These are phyloP conservation scores for Campoplex capitator DNA, from an alignment of 2,888 invertebrate species.

Conservation along the genomic window DNA sequence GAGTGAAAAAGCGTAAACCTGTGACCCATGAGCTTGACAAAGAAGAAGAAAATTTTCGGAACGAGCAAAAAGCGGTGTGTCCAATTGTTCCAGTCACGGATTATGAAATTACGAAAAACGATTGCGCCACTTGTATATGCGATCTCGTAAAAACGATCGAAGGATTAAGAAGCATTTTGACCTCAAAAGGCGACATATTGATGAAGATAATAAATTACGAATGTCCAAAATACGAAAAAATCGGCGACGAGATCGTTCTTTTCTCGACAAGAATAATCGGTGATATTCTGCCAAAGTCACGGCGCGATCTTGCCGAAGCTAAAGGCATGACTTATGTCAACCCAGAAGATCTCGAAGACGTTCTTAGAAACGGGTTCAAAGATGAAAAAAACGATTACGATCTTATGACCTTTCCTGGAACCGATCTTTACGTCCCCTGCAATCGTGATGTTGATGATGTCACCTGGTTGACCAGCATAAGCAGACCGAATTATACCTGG, in stretches of 20 bases:
- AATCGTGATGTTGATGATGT: constrained; percentile 75
- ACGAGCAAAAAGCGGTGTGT: constrained; percentile 53
- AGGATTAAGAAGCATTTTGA: constrained; percentile 69
- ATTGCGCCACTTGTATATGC: constrained; percentile 76
- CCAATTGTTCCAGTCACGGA: constrained; percentile 20
- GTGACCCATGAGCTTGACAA: neutral
- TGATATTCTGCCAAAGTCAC: constrained; percentile 69
- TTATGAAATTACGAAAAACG: constrained; percentile 7
- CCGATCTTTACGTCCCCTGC: constrained; percentile 77
- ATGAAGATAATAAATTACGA: constrained; percentile 72
- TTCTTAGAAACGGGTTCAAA: constrained; percentile 66
- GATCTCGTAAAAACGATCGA: constrained; percentile 71
- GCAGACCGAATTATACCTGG: constrained; percentile 77
- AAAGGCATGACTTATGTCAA: constrained; percentile 76
- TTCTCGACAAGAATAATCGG: constrained; percentile 66
- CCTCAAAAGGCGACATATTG: constrained; percentile 69
- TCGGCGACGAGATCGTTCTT: constrained; percentile 75
- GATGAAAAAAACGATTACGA: constrained; percentile 65
- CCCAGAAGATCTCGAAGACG: constrained; percentile 73
- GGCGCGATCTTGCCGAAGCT: constrained; percentile 73
- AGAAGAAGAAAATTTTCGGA: constrained; percentile 47
- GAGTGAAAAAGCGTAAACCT: neutral
- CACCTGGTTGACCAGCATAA: constrained; percentile 75
- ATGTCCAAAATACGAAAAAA: constrained; percentile 74
- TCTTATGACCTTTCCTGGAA: constrained; percentile 76